These are phyloP conservation scores for Gnathonemus longibarbis DNA, from an alignment of 2,113 vertebrate species.

Conservation along the genomic window DNA sequence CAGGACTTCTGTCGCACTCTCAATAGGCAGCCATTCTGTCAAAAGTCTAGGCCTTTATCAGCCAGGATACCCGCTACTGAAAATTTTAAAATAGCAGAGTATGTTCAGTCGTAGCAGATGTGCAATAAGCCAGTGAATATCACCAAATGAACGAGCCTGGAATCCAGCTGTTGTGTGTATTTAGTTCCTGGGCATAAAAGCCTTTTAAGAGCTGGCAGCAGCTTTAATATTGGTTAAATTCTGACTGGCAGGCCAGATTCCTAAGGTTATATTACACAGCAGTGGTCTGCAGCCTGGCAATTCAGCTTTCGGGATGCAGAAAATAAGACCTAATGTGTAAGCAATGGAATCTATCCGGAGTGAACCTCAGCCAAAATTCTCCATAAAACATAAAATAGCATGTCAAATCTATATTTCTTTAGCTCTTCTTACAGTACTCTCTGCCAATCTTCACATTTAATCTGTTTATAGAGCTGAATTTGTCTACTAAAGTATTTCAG, in stretches of 20 bases:
- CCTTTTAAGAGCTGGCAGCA: not conserved
- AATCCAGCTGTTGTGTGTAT: not conserved
- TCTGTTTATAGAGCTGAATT: not conserved
- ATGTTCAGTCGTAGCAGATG: not conserved
- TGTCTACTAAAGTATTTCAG: not conserved
- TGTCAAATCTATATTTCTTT: not conserved
- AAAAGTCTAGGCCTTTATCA: not conserved
- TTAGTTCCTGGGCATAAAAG: not conserved
- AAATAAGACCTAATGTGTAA: not conserved
- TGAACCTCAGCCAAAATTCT: not conserved
- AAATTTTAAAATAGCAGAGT: not conserved
- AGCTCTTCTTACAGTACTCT: not conserved
- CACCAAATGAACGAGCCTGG: not conserved
- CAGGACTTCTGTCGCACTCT: not conserved
- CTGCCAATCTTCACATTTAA: not conserved
- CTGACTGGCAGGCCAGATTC: not conserved
- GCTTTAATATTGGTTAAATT: not conserved
- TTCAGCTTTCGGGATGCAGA: not conserved
- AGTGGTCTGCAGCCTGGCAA: not conserved
- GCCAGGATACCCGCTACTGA: not conserved
- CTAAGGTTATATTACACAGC: not conserved
- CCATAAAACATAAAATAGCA: not conserved
- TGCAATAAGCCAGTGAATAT: not conserved
- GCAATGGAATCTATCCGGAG: not conserved
- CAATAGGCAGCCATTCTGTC: not conserved